Conservation (phyloP, 2,797 vertebrate species). For the Sebastes miniatus region DNA sequence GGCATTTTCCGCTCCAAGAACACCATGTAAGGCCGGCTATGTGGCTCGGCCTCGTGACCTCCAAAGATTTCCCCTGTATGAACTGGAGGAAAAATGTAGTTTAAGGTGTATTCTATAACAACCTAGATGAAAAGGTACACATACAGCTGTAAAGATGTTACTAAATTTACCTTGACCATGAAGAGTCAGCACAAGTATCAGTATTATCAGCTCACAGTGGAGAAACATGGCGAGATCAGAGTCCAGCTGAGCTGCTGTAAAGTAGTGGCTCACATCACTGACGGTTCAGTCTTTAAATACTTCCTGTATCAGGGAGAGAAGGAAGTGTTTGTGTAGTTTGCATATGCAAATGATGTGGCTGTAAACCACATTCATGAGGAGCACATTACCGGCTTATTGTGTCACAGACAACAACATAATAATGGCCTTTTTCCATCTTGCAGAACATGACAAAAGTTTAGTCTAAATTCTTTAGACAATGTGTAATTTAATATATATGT, state of each 20-base stretch:
- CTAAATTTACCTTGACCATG: constrained; percentile 28
- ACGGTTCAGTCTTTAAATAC: neutral
- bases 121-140: neutral
- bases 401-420: neutral
- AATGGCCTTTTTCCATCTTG: no score
- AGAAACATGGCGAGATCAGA: constrained; percentile 45
- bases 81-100: neutral
- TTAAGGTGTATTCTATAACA: neutral
- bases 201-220: neutral
- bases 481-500: neutral
- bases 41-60: constrained; percentile 15
- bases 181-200: constrained; percentile 32
- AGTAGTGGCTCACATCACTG: neutral
- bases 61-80: constrained; percentile 40
- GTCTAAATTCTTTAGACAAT: neutral
- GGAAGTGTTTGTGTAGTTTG: neutral
- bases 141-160: neutral
- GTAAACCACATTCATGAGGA: neutral
- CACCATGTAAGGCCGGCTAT: constrained; percentile 72
- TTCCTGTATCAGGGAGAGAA: neutral
- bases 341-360: constrained; percentile 5
- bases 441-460: no score
- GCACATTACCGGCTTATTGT: no score
- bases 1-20: accelerated
- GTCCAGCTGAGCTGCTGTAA: neutral